Percentiles rank a stretch among this genome's conserved stretches.
These are phyloP conservation scores for Florisuga fusca DNA, from an alignment of 2,797 vertebrate genomes.

Conservation along the genomic window DNA sequence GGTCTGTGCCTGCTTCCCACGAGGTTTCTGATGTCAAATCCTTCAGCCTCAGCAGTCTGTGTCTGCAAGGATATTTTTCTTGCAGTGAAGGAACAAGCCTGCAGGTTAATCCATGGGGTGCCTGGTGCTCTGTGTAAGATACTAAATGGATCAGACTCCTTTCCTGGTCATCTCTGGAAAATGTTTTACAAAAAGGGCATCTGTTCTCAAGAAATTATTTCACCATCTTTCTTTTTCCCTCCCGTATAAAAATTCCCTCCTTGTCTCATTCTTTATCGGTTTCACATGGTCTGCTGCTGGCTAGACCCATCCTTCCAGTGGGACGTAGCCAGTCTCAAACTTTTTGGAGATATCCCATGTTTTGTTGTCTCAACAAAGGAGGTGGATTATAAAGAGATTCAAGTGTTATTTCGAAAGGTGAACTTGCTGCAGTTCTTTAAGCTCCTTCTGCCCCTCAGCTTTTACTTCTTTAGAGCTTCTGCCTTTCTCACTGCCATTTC, in stretches of 20 bases:
- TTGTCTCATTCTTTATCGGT: not conserved
- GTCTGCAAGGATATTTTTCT: not conserved
- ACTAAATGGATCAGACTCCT: not conserved
- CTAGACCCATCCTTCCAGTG: not conserved
- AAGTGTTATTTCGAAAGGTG: not conserved
- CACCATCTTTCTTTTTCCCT: not conserved
- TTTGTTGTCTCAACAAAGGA: not conserved
- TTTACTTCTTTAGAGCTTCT: not conserved
- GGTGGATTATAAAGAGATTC: not conserved
- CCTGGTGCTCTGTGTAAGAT: not conserved
- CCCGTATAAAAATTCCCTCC: not conserved
- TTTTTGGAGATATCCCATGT: not conserved
- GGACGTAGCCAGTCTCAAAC: not conserved
- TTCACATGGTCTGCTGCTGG: not conserved
- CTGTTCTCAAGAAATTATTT: not conserved
- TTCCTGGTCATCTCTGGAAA: not conserved
- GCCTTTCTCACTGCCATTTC: not conserved
- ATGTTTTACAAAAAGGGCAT: not conserved
- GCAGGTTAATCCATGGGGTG: not conserved
- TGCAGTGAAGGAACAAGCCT: not conserved
- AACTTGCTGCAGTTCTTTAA: not conserved
- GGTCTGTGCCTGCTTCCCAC: fast-evolving
- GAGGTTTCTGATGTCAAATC: fast-evolving
- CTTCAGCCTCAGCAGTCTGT: not conserved
- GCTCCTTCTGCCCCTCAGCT: not conserved